Conservation (phyloP, 1,140 invertebrate genomes). For the Brachionus rotundiformis region DNA sequence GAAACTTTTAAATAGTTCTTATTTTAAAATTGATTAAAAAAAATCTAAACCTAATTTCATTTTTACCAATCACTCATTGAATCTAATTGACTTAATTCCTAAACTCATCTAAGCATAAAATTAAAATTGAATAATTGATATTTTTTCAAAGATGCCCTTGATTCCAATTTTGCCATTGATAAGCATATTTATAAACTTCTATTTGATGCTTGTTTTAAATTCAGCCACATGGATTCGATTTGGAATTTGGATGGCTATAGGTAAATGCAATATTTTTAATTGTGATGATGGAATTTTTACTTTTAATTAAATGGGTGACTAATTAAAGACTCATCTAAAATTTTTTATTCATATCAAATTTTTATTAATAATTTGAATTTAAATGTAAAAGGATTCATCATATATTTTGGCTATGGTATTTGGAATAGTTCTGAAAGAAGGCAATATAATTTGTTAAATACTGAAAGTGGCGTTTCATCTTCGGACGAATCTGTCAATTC, state of each 20-base stretch:
- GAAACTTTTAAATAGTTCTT: no score
- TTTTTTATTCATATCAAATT: no score
- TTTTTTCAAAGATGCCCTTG: slow-evolving; percentile 71
- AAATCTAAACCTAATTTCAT: not conserved
- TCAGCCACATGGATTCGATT: slow-evolving; percentile 81
- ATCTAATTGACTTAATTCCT: not conserved
- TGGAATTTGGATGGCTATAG: slow-evolving; percentile 77
- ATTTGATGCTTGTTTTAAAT: slow-evolving; percentile 83
- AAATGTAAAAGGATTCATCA: slow-evolving; percentile 70
- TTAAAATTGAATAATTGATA: not conserved
- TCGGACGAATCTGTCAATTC: slow-evolving; percentile 58
- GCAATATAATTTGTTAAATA: slow-evolving; percentile 40
- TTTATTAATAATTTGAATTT: not conserved
- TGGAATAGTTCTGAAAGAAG: slow-evolving; percentile 81
- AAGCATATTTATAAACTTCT: slow-evolving; percentile 81
- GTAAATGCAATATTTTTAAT: slow-evolving; percentile 55
- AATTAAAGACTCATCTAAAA: no score
- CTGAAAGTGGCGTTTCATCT: slow-evolving; percentile 17
- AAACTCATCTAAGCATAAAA: not conserved
- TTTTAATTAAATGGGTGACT: no score
- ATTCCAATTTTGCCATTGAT: slow-evolving; percentile 80
- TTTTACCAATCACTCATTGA: not conserved
- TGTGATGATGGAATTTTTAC: no score
- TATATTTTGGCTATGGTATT: slow-evolving; percentile 86
- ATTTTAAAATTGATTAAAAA: not conserved